Conservation (phyloP, 2,113 vertebrate species). For the Menidia beryllina region DNA sequence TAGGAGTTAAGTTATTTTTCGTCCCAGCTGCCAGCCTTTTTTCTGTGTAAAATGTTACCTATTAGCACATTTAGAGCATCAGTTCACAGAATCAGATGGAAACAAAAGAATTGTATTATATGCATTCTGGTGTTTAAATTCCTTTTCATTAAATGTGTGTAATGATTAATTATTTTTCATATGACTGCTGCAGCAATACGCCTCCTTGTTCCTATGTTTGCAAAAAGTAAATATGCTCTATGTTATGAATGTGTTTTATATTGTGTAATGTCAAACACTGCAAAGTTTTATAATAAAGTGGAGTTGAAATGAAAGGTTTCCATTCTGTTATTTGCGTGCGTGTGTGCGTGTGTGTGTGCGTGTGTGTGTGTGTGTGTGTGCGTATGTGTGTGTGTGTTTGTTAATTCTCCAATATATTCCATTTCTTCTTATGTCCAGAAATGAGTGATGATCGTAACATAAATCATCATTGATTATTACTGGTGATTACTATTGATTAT, state of each 20-base stretch:
- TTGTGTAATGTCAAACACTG: slow-evolving; percentile 4
- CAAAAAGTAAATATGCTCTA: neutral
- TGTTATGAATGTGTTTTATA: neutral
- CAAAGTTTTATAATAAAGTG: neutral
- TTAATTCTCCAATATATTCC: no score
- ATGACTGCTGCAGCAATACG: slow-evolving; percentile 18
- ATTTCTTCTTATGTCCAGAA: no score
- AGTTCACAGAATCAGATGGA: neutral
- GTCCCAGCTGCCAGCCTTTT: neutral
- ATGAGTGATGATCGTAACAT: no score
- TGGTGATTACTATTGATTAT: no score
- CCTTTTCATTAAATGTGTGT: no score
- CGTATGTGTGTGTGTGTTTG: no score
- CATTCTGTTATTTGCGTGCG: no score
- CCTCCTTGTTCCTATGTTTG: slow-evolving; percentile 9
- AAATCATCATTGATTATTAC: no score
- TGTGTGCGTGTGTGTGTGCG: no score
- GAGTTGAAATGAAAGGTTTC: neutral
- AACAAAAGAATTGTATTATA: slow-evolving; percentile 22
- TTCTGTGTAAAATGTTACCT: neutral
- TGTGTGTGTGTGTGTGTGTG: no score
- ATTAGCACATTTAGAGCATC: neutral
- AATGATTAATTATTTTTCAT: slow-evolving; percentile 1
- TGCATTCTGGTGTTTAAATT: no score
- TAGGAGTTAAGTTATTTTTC: neutral